These are phyloP conservation scores for Nephrotoma guestfalica DNA, from an alignment of 2,888 invertebrate species.

Conservation along the genomic window DNA sequence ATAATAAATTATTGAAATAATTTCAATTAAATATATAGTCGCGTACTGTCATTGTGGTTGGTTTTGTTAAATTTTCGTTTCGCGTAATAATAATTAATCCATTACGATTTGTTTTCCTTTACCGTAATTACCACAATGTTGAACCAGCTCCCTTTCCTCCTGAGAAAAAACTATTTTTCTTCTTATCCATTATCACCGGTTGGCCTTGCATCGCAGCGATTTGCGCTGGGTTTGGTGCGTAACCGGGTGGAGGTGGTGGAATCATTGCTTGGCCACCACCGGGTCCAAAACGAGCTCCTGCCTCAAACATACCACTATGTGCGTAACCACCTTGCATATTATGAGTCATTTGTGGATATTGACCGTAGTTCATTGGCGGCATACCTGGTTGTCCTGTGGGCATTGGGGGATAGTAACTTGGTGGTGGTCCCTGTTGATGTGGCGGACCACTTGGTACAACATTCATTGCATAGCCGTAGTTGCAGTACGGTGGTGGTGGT, in stretches of 20 bases:
- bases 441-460: not conserved
- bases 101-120: not conserved
- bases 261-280: slow-evolving; percentile 13
- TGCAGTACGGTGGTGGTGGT: slow-evolving; percentile 2
- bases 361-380: not conserved
- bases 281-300: not conserved
- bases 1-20: not conserved
- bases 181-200: slow-evolving; percentile 17
- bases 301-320: not conserved
- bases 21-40: not conserved
- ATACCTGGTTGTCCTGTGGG: not conserved
- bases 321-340: not conserved
- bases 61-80: not conserved
- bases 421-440: not conserved
- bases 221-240: slow-evolving; percentile 27
- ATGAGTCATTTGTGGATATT: not conserved
- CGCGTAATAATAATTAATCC: not conserved
- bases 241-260: slow-evolving; percentile 31
- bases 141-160: slow-evolving; percentile 8
- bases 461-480: not conserved
- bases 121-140: slow-evolving; percentile 8
- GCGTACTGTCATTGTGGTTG: not conserved
- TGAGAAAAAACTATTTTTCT: slow-evolving; percentile 7
- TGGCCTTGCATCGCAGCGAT: slow-evolving; percentile 29
- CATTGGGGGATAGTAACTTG: not conserved